A percentile compares a stretch with the other conserved stretches of the same genome.
phyloP scores from a whole-genome alignment of 2,888 invertebrate genomes.

The Idaea dimidiata region DNA sequence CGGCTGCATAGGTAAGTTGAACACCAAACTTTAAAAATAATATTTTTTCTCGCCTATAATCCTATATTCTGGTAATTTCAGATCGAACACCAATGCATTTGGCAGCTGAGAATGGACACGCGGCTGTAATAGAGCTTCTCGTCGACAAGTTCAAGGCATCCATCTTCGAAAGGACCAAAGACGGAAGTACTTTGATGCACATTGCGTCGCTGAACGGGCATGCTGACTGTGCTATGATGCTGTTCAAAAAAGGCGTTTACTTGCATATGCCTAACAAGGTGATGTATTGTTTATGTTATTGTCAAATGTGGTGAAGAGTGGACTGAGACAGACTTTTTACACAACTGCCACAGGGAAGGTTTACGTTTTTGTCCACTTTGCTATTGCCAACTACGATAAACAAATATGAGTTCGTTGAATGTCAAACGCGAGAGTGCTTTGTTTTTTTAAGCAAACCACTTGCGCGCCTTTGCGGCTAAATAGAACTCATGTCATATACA shows the following conservation, averaged over 20 bases:
- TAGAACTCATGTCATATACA: no score
- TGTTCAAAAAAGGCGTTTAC: slow-evolving; percentile 99
- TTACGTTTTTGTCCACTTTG: no score
- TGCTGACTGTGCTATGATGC: slow-evolving; percentile 98
- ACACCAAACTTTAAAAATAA: no score
- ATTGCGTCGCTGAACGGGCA: slow-evolving; percentile 98
- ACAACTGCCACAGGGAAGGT: no score
- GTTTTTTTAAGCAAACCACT: no score
- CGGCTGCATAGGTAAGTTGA: no score
- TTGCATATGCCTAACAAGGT: slow-evolving; percentile 99
- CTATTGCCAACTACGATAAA: no score
- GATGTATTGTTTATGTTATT: not conserved
- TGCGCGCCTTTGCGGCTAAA: no score
- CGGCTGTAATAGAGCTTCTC: slow-evolving; percentile 95
- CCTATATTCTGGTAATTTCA: slow-evolving; percentile 39
- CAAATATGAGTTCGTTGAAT: no score
- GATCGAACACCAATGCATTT: slow-evolving; percentile 98
- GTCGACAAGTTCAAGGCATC: slow-evolving; percentile 99
- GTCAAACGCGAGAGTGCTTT: no score
- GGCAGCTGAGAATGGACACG: slow-evolving; percentile 98
- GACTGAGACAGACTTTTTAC: no score
- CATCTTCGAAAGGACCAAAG: slow-evolving; percentile 97
- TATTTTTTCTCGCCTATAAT: not conserved
- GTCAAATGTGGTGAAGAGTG: no score
- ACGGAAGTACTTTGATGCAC: slow-evolving; percentile 99